These are phyloP conservation scores for Antrozous pallidus DNA, from an alignment of 2,797 vertebrate genomes.

Conservation along the genomic window DNA sequence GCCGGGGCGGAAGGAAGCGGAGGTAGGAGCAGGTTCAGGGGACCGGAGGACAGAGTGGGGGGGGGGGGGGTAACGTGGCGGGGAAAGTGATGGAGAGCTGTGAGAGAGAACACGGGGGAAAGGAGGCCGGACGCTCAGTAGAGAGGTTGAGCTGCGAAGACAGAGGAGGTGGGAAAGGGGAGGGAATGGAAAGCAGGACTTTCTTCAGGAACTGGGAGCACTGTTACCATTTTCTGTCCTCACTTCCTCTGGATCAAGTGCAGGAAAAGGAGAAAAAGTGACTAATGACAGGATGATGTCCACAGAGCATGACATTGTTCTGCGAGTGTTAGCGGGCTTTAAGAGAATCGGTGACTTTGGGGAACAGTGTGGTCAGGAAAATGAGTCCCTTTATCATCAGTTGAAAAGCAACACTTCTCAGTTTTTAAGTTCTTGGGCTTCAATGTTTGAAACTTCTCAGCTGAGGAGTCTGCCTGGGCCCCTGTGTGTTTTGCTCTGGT, in stretches of 20 bases:
- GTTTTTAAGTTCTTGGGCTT: background rate
- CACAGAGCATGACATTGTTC: background rate
- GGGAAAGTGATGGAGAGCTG: slow-evolving; percentile 22
- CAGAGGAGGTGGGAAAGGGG: background rate
- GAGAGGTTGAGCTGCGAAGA: background rate
- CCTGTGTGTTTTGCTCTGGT: slow-evolving; percentile 7
- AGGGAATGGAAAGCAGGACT: slow-evolving; percentile 36
- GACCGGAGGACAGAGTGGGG: background rate
- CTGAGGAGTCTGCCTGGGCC: background rate
- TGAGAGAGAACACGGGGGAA: background rate
- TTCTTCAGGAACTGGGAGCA: background rate
- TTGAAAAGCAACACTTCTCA: slow-evolving; percentile 13
- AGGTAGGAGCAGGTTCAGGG: background rate
- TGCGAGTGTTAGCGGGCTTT: background rate
- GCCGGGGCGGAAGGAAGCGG: background rate
- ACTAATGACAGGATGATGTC: background rate
- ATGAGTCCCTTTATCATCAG: background rate
- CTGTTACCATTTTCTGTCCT: background rate
- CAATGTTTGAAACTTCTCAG: background rate
- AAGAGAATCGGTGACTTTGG: slow-evolving; percentile 16
- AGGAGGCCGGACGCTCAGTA: background rate
- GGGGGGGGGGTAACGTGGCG: background rate
- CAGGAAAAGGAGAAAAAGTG: slow-evolving; percentile 47
- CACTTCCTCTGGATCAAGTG: slow-evolving; percentile 25
- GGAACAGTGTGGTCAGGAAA: slow-evolving; percentile 40